Evolutionary conservation across 2,797 vertebrate species (phyloP).

Genomic region (Channallabes apus): DNA sequence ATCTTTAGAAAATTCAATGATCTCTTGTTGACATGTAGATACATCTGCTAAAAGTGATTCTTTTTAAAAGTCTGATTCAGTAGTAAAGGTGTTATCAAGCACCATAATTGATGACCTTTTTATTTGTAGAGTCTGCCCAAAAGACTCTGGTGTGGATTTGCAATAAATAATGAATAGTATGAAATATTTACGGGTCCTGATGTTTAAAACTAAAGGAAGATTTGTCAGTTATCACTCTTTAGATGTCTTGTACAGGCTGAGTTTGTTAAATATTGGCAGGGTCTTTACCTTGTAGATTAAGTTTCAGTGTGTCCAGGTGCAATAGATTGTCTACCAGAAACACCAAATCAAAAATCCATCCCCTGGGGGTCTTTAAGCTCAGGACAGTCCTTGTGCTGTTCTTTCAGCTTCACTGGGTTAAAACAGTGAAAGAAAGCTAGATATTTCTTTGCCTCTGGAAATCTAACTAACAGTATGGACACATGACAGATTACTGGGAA

Average conservation of each 20-base stretch:
- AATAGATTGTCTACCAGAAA: conserved; percentile 36
- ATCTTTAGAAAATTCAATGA: conserved; percentile 33
- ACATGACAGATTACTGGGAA: neutral
- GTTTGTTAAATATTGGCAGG: neutral
- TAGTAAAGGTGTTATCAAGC: conserved; percentile 4
- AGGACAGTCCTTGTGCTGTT: conserved; percentile 37
- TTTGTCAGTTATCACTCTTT: neutral
- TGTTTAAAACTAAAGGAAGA: conserved; percentile 31
- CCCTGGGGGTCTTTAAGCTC: conserved; percentile 28
- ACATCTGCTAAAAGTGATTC: conserved; percentile 21
- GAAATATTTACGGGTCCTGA: neutral
- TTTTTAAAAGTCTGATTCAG: conserved; percentile 31
- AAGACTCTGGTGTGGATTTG: conserved; percentile 31
- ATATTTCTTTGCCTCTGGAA: neutral
- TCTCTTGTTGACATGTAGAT: conserved; percentile 30
- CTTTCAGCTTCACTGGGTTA: neutral
- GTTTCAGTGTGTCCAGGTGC: conserved; percentile 19
- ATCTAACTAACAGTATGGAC: neutral
- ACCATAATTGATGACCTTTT: conserved; percentile 2
- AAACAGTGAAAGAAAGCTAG: neutral
- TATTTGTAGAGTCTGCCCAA: conserved; percentile 5
- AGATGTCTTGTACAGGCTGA: neutral
- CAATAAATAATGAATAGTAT: conserved; percentile 16
- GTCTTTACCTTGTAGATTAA: conserved; percentile 30
- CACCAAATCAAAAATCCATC: conserved; percentile 22